A percentile compares a stretch with the other conserved stretches of the same genome.
Evolutionary conservation across 2,797 vertebrate species (phyloP).

Genomic region (Rhodeus uyekii): DNA sequence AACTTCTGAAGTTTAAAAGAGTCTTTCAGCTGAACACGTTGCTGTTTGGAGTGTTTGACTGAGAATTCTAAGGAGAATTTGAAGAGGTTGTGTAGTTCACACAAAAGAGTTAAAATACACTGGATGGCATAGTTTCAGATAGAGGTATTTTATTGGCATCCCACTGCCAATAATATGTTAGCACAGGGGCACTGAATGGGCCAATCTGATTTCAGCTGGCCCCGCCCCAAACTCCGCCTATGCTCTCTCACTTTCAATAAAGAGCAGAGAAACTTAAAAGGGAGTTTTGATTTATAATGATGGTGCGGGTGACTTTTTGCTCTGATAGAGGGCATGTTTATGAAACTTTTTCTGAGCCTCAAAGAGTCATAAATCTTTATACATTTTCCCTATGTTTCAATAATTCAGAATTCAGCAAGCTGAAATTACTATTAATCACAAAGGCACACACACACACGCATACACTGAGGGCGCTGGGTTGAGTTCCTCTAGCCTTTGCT

Average conservation of each 20-base stretch:
- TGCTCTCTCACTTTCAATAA: neutral
- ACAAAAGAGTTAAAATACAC: neutral
- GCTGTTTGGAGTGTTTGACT: neutral
- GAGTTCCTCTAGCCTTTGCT: constrained; percentile 51
- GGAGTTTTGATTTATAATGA: constrained; percentile 45
- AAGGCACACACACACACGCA: constrained; percentile 25
- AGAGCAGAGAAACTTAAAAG: constrained; percentile 26
- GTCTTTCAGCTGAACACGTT: neutral
- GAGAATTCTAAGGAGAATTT: neutral
- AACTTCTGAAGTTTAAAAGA: neutral
- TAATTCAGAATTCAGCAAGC: constrained; percentile 49
- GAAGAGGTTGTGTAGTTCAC: neutral
- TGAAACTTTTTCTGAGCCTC: constrained; percentile 30
- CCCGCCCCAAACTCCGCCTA: neutral
- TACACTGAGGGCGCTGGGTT: constrained; percentile 26
- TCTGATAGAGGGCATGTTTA: constrained; percentile 42
- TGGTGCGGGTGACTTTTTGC: constrained; percentile 33
- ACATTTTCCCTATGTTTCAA: constrained; percentile 48
- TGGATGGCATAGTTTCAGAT: neutral
- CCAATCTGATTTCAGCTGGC: constrained; percentile 8
- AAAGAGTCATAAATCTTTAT: constrained; percentile 44
- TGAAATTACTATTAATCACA: constrained; percentile 49
- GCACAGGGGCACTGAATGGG: neutral
- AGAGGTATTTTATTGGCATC: neutral
- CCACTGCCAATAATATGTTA: neutral